These are phyloP conservation scores for Tonatia bakeri DNA, from an alignment of 2,113 vertebrate species.

Conservation along the genomic window DNA sequence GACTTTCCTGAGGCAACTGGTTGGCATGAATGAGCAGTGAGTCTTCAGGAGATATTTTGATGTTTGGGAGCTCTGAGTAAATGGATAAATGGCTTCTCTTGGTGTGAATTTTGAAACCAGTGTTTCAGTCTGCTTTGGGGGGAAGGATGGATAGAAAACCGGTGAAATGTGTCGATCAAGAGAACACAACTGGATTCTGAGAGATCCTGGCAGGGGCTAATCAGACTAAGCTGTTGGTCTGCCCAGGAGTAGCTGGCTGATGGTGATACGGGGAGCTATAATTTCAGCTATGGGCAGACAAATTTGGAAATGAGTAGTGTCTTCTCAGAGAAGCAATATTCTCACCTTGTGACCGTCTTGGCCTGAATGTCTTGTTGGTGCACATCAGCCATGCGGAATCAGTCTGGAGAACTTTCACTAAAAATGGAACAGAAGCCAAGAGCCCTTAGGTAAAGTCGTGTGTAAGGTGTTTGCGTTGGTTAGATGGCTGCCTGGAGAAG, in stretches of 20 bases:
- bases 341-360: background rate
- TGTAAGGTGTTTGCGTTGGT: background rate
- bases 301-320: background rate
- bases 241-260: background rate
- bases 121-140: background rate
- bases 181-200: background rate
- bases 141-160: background rate
- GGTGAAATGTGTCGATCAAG: background rate
- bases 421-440: background rate
- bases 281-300: background rate
- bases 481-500: background rate
- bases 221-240: background rate
- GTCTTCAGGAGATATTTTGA: background rate
- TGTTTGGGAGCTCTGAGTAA: background rate
- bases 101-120: background rate
- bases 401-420: background rate
- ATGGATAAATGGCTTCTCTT: background rate
- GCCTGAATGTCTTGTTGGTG: background rate
- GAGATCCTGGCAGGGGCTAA: background rate
- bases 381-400: background rate
- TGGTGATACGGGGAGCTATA: background rate
- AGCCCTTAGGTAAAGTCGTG: background rate
- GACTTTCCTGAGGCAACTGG: background rate
- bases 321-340: constrained; percentile 9
- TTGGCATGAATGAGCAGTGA: background rate